phyloP scores from a whole-genome alignment of 2,888 invertebrate species.

The Nymphalis c-album region DNA sequence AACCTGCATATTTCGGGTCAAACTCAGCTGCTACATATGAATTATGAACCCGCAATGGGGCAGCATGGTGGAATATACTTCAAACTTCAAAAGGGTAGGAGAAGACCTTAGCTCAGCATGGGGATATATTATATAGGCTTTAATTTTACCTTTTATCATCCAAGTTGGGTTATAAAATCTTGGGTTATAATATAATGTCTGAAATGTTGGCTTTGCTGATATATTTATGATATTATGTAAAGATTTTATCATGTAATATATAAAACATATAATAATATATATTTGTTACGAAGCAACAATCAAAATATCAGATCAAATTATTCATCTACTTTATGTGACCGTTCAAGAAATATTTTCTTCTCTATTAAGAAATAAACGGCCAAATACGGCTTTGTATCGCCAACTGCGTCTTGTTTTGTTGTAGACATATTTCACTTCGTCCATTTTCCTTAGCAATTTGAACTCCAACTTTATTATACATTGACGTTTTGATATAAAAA shows the following conservation, averaged over 20 bases:
- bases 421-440: conserved; percentile 49
- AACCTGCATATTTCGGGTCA: too few species aligned
- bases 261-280: not conserved
- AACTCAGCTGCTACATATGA: too few species aligned
- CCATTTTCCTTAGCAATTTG: conserved; percentile 30
- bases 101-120: too few species aligned
- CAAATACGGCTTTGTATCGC: conserved; percentile 52
- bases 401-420: conserved; percentile 50
- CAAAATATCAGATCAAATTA: conserved; percentile 37
- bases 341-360: conserved; percentile 51
- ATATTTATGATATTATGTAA: not conserved
- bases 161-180: too few species aligned
- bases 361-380: conserved; percentile 59
- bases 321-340: conserved; percentile 30
- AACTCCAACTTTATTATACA: not conserved
- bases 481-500: not conserved
- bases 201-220: not conserved
- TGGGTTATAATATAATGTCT: too few species aligned
- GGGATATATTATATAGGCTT: too few species aligned
- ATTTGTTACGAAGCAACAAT: conserved; percentile 23
- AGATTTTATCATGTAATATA: not conserved
- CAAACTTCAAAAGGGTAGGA: too few species aligned
- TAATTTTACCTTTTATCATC: too few species aligned
- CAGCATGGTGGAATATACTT: too few species aligned
- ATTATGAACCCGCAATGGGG: too few species aligned